phyloP scores from a whole-genome alignment of 2,113 vertebrate species.

The Dromas ardeola region DNA sequence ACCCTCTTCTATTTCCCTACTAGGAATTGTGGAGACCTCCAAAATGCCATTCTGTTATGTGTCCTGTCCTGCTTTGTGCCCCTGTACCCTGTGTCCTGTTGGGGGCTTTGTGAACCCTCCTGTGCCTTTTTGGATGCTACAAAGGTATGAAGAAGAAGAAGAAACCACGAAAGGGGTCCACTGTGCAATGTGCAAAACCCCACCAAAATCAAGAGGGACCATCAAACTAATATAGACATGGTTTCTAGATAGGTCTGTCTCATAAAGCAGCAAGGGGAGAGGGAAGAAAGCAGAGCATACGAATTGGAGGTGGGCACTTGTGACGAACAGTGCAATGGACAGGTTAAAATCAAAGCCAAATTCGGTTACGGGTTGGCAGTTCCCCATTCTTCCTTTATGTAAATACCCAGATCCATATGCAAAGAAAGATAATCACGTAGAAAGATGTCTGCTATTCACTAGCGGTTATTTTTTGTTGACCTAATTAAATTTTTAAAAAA shows the following conservation, averaged over 20 bases:
- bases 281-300: not conserved
- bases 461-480: not conserved
- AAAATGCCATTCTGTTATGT: not conserved
- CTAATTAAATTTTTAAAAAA: not conserved
- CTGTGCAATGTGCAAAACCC: not conserved
- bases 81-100: not conserved
- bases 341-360: not conserved
- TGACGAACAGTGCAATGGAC: not conserved
- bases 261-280: not conserved
- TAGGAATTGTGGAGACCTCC: not conserved
- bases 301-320: not conserved
- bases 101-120: not conserved
- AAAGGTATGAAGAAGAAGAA: not conserved
- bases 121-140: not conserved
- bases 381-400: not conserved
- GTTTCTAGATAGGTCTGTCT: not conserved
- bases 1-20: not conserved
- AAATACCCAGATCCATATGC: not conserved
- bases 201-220: not conserved
- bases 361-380: not conserved
- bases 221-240: fast-evolving
- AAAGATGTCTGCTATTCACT: not conserved
- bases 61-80: not conserved
- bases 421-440: not conserved
- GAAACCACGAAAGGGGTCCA: not conserved